Percentiles rank a stretch among this genome's conserved stretches.
Conservation (phyloP, 2,113 vertebrate species). For the human region GRCh38 chr15:92672001-92672500, state of each 20-base stretch:
- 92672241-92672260: not conserved
- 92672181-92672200: not conserved
- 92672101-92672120: not conserved
- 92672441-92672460: not conserved
- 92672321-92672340: not conserved
- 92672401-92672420: not conserved
- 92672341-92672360: not conserved
- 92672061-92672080: not conserved
- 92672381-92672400: not conserved
- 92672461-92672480: not conserved
- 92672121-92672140: not conserved
- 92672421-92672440: not conserved
- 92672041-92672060: not conserved
- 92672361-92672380: not conserved
- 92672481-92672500: not conserved
- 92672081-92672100: not conserved
- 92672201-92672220: not conserved
- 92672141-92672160: constrained; percentile 22
- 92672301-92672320: not conserved
- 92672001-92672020: not conserved
- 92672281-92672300: not conserved
- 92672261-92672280: not conserved
- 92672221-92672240: not conserved
- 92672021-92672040: not conserved
- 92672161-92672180: constrained; percentile 18